Evolutionary conservation across 1,140 invertebrate genomes (phyloP).

Genomic region (Belonocnema kinseyi): DNA sequence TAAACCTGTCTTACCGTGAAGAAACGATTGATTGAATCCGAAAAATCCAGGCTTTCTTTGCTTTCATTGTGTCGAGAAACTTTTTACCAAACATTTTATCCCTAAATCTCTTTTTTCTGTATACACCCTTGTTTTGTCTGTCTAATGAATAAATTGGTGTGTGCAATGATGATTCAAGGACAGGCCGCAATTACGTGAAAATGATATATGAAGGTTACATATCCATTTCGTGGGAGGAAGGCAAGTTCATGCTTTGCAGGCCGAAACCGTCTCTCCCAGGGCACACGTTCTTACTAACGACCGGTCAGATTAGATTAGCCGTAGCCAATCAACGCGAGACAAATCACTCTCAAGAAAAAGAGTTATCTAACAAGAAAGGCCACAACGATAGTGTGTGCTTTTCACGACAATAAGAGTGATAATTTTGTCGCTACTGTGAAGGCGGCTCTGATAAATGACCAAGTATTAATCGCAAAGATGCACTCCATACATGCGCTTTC

Average conservation of each 20-base stretch:
- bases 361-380: constrained; percentile 30
- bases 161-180: not conserved
- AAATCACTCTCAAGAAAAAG: constrained; percentile 40
- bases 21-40: too few relatives aligned
- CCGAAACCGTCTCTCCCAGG: constrained; percentile 34
- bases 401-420: not conserved
- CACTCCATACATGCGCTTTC: constrained; percentile 50
- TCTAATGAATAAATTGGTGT: constrained; percentile 1
- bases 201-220: not conserved
- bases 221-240: constrained; percentile 37
- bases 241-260: constrained; percentile 38
- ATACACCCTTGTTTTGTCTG: not conserved
- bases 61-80: too few relatives aligned
- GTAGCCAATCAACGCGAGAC: constrained; percentile 47
- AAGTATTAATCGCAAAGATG: constrained; percentile 47
- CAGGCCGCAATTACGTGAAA: not conserved
- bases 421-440: too few relatives aligned
- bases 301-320: constrained; percentile 51
- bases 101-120: not conserved
- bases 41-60: too few relatives aligned
- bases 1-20: too few relatives aligned
- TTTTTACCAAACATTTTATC: not conserved
- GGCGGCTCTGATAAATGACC: constrained; percentile 11
- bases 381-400: not conserved
- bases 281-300: constrained; percentile 45